Percentiles rank a stretch among this genome's conserved stretches.
These are phyloP conservation scores for Coecobrya sp. DNA, from an alignment of 2,888 invertebrate species.

Conservation along the genomic window DNA sequence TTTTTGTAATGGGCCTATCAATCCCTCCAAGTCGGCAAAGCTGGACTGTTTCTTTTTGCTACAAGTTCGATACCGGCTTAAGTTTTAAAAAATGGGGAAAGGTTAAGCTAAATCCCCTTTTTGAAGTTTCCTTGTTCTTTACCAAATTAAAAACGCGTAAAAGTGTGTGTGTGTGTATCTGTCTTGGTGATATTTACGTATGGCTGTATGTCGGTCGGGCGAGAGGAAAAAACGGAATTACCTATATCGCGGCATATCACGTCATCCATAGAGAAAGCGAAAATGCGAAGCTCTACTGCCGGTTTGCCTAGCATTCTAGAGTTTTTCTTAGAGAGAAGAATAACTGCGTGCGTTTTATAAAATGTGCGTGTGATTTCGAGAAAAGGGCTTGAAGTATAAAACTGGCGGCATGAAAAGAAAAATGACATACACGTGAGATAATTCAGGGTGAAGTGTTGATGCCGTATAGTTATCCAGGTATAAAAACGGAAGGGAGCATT, in stretches of 20 bases:
- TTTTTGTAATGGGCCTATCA: conserved; percentile 67
- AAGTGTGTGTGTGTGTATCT: background rate
- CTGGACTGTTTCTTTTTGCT: background rate
- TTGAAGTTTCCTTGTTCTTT: background rate
- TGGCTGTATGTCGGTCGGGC: background rate
- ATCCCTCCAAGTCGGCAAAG: background rate
- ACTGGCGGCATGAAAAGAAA: conserved; percentile 7
- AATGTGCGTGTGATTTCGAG: background rate
- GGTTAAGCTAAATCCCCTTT: background rate
- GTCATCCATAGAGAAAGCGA: background rate
- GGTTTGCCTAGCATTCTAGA: background rate
- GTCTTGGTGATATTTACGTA: background rate
- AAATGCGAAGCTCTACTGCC: background rate
- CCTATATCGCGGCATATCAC: conserved; percentile 3
- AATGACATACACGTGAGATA: conserved; percentile 61
- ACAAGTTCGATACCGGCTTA: background rate
- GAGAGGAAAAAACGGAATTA: background rate
- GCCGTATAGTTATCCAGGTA: background rate
- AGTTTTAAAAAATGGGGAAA: background rate
- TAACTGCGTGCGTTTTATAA: conserved; percentile 1
- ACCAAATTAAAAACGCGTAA: background rate
- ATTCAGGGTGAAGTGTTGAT: conserved; percentile 29
- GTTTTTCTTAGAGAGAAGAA: background rate
- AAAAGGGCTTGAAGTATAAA: background rate
- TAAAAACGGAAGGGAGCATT: background rate